A percentile compares a stretch with the other conserved stretches of the same genome.
These are phyloP conservation scores for Perizoma affinitatum DNA, from an alignment of 2,888 invertebrate species.

Conservation along the genomic window DNA sequence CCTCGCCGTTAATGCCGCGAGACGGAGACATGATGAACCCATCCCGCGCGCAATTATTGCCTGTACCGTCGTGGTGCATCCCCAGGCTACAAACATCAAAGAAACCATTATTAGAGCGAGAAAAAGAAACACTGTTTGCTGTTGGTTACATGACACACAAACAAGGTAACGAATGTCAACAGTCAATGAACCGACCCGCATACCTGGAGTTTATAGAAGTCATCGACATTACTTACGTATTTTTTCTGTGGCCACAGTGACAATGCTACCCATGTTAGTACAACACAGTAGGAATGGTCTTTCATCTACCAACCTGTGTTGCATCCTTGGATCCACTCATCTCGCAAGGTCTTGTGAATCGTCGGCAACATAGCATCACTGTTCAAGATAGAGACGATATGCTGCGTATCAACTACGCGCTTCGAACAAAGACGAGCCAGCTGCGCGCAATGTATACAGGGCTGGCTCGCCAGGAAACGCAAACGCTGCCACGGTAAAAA, in stretches of 20 bases:
- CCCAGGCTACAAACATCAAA: slow-evolving; percentile 85
- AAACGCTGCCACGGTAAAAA: too few relatives aligned
- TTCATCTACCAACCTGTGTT: background rate
- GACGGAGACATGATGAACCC: slow-evolving; percentile 93
- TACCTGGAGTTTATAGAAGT: slow-evolving; percentile 22
- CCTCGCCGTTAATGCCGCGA: slow-evolving; percentile 90
- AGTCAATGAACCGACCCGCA: slow-evolving; percentile 27
- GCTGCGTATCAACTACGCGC: too few relatives aligned
- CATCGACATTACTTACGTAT: slow-evolving; percentile 16
- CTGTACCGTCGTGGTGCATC: slow-evolving; percentile 91
- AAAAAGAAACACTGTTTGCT: slow-evolving; percentile 3
- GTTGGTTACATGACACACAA: slow-evolving; percentile 1
- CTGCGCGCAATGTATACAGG: too few relatives aligned
- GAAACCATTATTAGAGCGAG: slow-evolving; percentile 2
- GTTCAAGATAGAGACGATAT: background rate
- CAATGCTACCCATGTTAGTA: background rate
- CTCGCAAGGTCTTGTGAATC: background rate
- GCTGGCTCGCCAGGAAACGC: too few relatives aligned
- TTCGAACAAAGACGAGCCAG: too few relatives aligned
- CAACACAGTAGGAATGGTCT: background rate
- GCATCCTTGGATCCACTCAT: background rate
- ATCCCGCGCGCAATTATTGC: slow-evolving; percentile 89
- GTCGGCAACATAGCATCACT: background rate
- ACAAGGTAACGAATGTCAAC: slow-evolving; percentile 2
- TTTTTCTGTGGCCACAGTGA: slow-evolving; percentile 1